Evolutionary conservation across 2,888 invertebrate genomes (phyloP).

Genomic region (Mamestra brassicae): DNA sequence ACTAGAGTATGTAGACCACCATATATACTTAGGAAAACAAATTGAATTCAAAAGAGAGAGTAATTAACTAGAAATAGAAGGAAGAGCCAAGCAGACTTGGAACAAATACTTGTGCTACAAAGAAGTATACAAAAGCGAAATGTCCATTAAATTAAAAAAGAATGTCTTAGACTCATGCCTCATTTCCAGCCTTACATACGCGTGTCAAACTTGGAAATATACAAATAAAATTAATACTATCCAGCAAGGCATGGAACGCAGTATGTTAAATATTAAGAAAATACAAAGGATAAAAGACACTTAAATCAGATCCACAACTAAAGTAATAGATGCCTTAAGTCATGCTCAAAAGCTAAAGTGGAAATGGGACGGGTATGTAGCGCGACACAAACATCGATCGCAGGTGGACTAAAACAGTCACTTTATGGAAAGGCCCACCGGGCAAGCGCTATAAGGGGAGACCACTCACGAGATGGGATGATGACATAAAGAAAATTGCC

Average conservation of each 20-base stretch:
- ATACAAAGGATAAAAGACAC: no score
- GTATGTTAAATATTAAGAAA: not conserved
- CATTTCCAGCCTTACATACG: not conserved
- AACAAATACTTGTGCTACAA: not conserved
- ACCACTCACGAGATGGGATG: no score
- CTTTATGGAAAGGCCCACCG: no score
- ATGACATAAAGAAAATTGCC: no score
- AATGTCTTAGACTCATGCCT: not conserved
- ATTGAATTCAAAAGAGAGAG: no score
- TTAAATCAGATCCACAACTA: no score
- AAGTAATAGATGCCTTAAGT: no score
- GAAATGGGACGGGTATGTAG: no score
- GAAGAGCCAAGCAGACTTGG: not conserved
- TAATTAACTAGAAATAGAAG: not conserved
- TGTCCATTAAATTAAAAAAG: not conserved
- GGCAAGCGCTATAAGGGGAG: no score
- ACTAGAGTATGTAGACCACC: not conserved
- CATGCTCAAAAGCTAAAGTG: no score
- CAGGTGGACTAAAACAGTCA: no score
- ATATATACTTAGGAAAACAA: not conserved
- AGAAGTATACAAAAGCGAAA: not conserved
- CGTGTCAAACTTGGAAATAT: not conserved
- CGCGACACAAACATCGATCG: no score
- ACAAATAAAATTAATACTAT: not conserved
- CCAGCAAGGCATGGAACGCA: not conserved